These are phyloP conservation scores for Apotomis capreana DNA, from an alignment of 2,888 invertebrate genomes.

Conservation along the genomic window DNA sequence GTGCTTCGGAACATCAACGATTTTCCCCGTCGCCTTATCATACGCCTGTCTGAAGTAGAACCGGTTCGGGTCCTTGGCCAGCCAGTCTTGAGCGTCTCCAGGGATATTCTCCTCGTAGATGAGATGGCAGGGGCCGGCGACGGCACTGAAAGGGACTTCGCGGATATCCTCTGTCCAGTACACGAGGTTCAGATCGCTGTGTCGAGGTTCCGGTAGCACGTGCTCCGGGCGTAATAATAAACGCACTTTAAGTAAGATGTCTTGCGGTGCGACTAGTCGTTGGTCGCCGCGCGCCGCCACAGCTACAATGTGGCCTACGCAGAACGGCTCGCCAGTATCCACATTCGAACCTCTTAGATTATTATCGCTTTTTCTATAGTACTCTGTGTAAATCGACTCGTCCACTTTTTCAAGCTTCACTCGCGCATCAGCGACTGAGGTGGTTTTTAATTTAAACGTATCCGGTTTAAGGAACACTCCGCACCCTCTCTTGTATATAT, in stretches of 20 bases:
- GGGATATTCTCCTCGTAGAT: constrained; percentile 85
- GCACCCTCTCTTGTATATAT: constrained; percentile 85
- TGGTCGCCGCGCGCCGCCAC: constrained; percentile 83
- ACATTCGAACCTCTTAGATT: constrained; percentile 87
- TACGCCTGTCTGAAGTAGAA: constrained; percentile 90
- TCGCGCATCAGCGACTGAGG: constrained; percentile 52
- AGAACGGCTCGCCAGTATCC: constrained; percentile 89
- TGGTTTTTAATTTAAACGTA: constrained; percentile 83
- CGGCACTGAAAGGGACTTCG: constrained; percentile 83
- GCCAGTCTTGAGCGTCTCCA: constrained; percentile 83
- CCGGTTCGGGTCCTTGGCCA: constrained; percentile 85
- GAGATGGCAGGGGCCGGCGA: constrained; percentile 88
- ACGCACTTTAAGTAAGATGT: constrained; percentile 86
- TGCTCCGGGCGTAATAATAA: constrained; percentile 91
- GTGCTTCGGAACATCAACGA: constrained; percentile 84
- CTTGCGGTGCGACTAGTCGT: constrained; percentile 79
- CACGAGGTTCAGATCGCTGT: constrained; percentile 87
- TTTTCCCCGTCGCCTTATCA: constrained; percentile 78
- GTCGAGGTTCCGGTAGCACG: constrained; percentile 83
- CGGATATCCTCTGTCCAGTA: constrained; percentile 91
- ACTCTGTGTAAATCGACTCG: constrained; percentile 90
- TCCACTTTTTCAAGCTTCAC: constrained; percentile 82
- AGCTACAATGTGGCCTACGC: constrained; percentile 87
- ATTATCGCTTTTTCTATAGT: constrained; percentile 89
- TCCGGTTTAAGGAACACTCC: constrained; percentile 87